Base-by-base conservation (phyloP, 1,140 invertebrate species). In the Neodiprion fabricii region DNA sequence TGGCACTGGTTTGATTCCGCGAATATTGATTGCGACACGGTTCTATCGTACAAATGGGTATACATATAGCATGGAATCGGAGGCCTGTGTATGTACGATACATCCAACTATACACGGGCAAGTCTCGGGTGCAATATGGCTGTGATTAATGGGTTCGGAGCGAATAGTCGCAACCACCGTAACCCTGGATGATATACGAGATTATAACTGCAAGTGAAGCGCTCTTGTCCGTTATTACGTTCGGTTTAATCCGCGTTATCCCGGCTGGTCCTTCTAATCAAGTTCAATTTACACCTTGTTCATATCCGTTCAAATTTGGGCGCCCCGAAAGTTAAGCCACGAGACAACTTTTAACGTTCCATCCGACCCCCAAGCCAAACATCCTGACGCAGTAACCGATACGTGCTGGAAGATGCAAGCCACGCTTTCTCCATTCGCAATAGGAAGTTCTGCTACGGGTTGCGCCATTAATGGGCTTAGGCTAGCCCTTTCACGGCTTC, bases 151-250 rank as follows among this genome's bases (percentile, higher is more conserved):
- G 53, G 28, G 5, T 3, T 40, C 28, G 28, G 28, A 40, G 28
- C 28, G 28, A 40, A 40, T 40, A 40, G 53, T 17, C n/a, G n/a
- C 53, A 61, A 12, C 53, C 11, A 14, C 11, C 53, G 7, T 61
- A 61, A 61, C 11, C 53, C 53, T 61, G 53, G 53, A 61, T 61
- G 53, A 61, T 61, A 17, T 61, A 61, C 53, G 53, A 61, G 53
- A 61, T 14, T 61, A 61, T 61, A 61, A 61, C 53, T 61, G 53
- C 53, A 17, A 61, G 53, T 61, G 53, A 61, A 61, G n/a, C 53
- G 53, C 53, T 61, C 53, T 61, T 61, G 53, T 61, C 53, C 53
- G 53, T 61, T 61, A 61, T 61, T 61, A 61, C 53, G n/a, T 61
- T 61, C 53, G 53, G 53, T 61, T 61, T 61, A 61, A 61, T 61